Conservation (phyloP, 2,797 vertebrate genomes). For the Lepilemur septentrionalis region DNA sequence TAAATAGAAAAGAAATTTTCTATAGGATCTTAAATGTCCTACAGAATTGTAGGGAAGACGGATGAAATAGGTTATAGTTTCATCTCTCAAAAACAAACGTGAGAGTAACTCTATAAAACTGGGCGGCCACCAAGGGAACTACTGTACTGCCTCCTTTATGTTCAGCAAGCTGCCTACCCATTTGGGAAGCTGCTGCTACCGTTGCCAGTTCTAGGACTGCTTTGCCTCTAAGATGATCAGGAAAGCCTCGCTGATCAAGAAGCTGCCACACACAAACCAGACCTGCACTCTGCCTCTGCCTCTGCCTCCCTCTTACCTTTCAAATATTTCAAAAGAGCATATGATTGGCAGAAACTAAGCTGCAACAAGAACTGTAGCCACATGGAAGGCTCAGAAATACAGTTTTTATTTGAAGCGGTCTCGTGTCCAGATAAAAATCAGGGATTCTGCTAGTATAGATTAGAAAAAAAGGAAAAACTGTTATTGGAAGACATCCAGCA, state of each 20-base stretch:
- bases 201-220: neutral
- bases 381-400: neutral
- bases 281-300: neutral
- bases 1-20: neutral
- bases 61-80: neutral
- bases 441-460: neutral
- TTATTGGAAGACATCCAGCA: neutral
- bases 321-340: neutral
- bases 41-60: neutral
- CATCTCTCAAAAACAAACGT: neutral
- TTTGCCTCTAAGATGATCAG: neutral
- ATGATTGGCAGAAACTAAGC: neutral
- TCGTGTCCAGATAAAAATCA: neutral
- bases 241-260: neutral
- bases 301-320: neutral
- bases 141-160: neutral
- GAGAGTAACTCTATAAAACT: neutral
- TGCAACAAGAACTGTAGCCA: neutral
- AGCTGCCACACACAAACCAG: neutral
- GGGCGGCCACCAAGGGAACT: neutral
- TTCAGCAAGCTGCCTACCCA: neutral
- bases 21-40: neutral
- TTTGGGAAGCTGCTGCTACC: neutral
- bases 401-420: neutral
- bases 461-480: neutral